Evolutionary conservation across 2,797 vertebrate species (phyloP), one percentile per base, ranked within the genome.

Genomic region (Cyclura pinguis): DNA sequence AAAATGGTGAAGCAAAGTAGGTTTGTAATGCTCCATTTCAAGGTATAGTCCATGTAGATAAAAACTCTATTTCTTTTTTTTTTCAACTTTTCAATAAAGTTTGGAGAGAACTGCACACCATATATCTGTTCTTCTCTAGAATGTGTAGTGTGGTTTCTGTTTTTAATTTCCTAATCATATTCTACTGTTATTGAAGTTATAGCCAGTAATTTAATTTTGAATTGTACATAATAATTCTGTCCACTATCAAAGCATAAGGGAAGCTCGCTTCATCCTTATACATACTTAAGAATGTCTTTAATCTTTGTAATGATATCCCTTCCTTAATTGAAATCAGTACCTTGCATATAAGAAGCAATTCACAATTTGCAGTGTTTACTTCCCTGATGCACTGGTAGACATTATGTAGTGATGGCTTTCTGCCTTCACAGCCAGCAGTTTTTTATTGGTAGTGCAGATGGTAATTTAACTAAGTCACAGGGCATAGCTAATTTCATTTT

Each of bases 361-460:
- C 27, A 57, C 20, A 0, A 0, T 86, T 42, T 74, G 50, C 32
- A 55, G 74, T 1, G 0, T 55, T 16, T 50, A 24, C 74, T 55
- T 88, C 8, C 42, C 80, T 59, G 88, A 92, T 86, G 0, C 12
- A 80, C 29, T 32, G 90, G 35, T 42, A 89, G 7, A 67, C 67
- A 50, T 0, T 64, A 74, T 18, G 12, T 80, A 92, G 52, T 76
- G 92, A 89, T 85, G 0, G 5, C 1, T 90, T 92, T 89, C 88
- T 90, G 6, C 77, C 89, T 94, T 90, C 6, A 64, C 9, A 86
- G 78, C 2, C 62, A 83, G 35, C 76, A 12, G 0, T 1, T 93
- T 47, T 89, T 87, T 76, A 57, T 78, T 87, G n/a, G 38, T 69
- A 91, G 0, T 80, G n/a, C 42, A 93, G 89, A 91, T 85, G 13